A percentile compares a stretch with the other conserved stretches of the same genome.
These are phyloP conservation scores for Troides helena DNA, from an alignment of 2,888 invertebrate species.

Conservation along the genomic window DNA sequence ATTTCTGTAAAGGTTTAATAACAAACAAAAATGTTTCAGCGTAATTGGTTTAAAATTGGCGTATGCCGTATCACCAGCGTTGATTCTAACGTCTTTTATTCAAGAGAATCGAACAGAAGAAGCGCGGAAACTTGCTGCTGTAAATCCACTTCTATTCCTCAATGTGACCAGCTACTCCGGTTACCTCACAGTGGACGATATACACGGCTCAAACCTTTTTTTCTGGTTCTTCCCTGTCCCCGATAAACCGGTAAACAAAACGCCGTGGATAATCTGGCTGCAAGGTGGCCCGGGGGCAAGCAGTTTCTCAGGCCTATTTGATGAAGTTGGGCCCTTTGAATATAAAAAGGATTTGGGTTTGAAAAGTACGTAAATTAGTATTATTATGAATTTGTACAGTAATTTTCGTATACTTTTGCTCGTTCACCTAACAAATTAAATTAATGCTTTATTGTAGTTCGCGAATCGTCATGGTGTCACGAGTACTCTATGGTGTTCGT, in stretches of 20 bases:
- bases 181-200: slow-evolving; percentile 86
- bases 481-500: slow-evolving; percentile 81
- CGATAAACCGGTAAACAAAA: slow-evolving; percentile 58
- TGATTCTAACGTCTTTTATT: slow-evolving; percentile 64
- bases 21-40: slow-evolving; percentile 16
- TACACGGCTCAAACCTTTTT: slow-evolving; percentile 86
- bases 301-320: slow-evolving; percentile 73
- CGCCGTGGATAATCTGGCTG: slow-evolving; percentile 91
- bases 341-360: slow-evolving; percentile 30
- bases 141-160: slow-evolving; percentile 52
- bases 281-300: slow-evolving; percentile 93
- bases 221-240: slow-evolving; percentile 90
- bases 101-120: slow-evolving; percentile 56
- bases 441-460: slow-evolving; percentile 50
- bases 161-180: slow-evolving; percentile 76
- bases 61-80: slow-evolving; percentile 21
- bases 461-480: slow-evolving; percentile 76
- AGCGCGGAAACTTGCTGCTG: slow-evolving; percentile 57
- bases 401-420: background rate
- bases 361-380: slow-evolving; percentile 33
- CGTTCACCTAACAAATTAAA: background rate
- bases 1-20: too few species aligned
- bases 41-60: slow-evolving; percentile 14
- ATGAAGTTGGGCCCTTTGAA: slow-evolving; percentile 68
- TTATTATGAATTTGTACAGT: too few species aligned